A percentile compares a stretch with the other conserved stretches of the same genome.
phyloP scores from a whole-genome alignment of 1,140 invertebrate genomes.

The Apis dorsata region DNA sequence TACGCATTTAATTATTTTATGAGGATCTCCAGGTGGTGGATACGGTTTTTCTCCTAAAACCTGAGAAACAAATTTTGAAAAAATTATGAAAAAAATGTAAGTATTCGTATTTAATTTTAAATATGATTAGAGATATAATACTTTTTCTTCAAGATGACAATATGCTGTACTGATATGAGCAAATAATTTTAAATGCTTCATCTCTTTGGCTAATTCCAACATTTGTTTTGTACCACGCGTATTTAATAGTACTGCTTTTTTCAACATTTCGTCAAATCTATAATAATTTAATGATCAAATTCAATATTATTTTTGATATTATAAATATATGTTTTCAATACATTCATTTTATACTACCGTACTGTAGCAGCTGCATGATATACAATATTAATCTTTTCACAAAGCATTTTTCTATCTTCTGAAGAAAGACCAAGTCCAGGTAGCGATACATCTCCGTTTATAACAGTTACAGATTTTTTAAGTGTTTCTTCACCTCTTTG shows the following conservation, averaged over 20 bases:
- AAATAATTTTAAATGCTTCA: slow-evolving; percentile 85
- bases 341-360: slow-evolving; percentile 72
- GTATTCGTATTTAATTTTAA: too few species aligned
- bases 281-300: neutral
- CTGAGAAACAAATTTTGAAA: slow-evolving; percentile 63
- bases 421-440: slow-evolving; percentile 87
- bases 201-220: slow-evolving; percentile 87
- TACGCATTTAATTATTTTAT: slow-evolving; percentile 92
- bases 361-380: slow-evolving; percentile 96
- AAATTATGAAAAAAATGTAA: too few species aligned
- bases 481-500: slow-evolving; percentile 81
- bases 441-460: slow-evolving; percentile 89
- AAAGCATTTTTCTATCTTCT: slow-evolving; percentile 85
- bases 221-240: slow-evolving; percentile 87
- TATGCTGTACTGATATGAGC: slow-evolving; percentile 85
- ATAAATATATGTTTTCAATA: neutral
- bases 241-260: slow-evolving; percentile 87
- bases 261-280: slow-evolving; percentile 88
- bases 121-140: slow-evolving; percentile 34
- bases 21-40: slow-evolving; percentile 91
- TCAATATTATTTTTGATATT: neutral
- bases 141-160: slow-evolving; percentile 82
- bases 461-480: slow-evolving; percentile 84
- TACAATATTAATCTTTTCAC: slow-evolving; percentile 88
- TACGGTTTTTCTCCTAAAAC: slow-evolving; percentile 88